These are phyloP conservation scores for Scotopteryx bipunctaria DNA, from an alignment of 2,888 invertebrate genomes.

Conservation along the genomic window DNA sequence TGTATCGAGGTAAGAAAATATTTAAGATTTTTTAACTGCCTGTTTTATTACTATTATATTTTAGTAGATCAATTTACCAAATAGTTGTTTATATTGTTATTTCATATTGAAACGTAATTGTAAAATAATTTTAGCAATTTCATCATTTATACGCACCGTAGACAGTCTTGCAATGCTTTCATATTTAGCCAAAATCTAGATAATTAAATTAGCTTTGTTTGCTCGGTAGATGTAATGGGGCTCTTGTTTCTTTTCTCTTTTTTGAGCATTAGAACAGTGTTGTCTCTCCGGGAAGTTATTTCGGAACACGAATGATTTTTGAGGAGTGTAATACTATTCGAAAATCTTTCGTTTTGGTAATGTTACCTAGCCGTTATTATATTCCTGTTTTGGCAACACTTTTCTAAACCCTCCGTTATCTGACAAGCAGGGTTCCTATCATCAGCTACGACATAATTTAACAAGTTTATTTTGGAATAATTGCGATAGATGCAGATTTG, in stretches of 20 bases:
- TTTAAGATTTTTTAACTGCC: background rate
- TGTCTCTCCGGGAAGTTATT: constrained; percentile 59
- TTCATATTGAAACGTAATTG: background rate
- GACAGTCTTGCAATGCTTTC: constrained; percentile 22
- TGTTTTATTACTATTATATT: constrained; percentile 4
- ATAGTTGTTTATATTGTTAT: constrained; percentile 4
- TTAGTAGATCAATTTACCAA: background rate
- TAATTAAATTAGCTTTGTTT: constrained; percentile 60
- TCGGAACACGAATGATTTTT: constrained; percentile 31
- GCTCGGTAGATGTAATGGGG: constrained; percentile 57
- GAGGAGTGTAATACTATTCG: constrained; percentile 25
- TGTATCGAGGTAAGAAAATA: background rate
- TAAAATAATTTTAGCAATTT: constrained; percentile 4
- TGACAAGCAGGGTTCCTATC: constrained; percentile 78
- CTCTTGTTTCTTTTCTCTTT: constrained; percentile 53
- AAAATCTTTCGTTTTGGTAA: constrained; percentile 30
- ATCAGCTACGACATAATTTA: constrained; percentile 67
- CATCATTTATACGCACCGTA: constrained; percentile 19
- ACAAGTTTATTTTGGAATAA: background rate
- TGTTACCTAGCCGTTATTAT: constrained; percentile 14
- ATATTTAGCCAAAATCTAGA: constrained; percentile 35
- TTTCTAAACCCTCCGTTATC: constrained; percentile 68
- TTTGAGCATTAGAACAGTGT: constrained; percentile 74
- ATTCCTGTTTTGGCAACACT: constrained; percentile 56
- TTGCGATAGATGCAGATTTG: background rate